These are phyloP conservation scores for Spea bombifrons DNA, from an alignment of 2,113 vertebrate genomes.

Conservation along the genomic window DNA sequence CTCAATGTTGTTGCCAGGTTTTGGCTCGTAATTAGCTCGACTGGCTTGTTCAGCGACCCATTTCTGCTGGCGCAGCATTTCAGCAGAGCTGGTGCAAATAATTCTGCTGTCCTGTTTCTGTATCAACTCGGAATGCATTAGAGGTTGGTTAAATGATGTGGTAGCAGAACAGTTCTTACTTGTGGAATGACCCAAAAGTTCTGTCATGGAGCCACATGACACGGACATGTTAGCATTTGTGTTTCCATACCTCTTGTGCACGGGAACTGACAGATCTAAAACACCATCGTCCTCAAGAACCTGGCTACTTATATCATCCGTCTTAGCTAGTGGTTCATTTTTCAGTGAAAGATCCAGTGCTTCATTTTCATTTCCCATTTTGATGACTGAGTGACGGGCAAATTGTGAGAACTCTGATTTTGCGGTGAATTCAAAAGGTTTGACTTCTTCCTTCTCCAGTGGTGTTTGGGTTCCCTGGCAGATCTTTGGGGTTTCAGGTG, in stretches of 20 bases:
- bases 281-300: constrained; percentile 73
- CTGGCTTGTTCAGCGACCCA: constrained; percentile 75
- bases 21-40: constrained; percentile 65
- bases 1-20: constrained; percentile 80
- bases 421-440: constrained; percentile 65
- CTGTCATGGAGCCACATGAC: constrained; percentile 46
- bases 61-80: constrained; percentile 80
- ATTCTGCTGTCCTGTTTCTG: constrained; percentile 70
- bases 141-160: constrained; percentile 53
- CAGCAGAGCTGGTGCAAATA: constrained; percentile 60
- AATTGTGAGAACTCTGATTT: constrained; percentile 66
- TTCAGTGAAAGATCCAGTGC: constrained; percentile 89
- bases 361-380: constrained; percentile 78
- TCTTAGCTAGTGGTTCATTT: constrained; percentile 65
- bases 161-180: constrained; percentile 52
- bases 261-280: constrained; percentile 82
- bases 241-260: constrained; percentile 67
- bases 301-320: constrained; percentile 58
- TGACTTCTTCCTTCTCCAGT: constrained; percentile 69
- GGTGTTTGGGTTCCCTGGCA: constrained; percentile 84
- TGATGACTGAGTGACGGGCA: constrained; percentile 71
- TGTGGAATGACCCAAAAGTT: constrained; percentile 49
- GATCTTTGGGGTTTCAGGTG: constrained; percentile 62
- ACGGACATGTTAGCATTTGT: constrained; percentile 50
- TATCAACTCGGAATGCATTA: constrained; percentile 48